Percentiles rank a stretch among this genome's conserved stretches.
Evolutionary conservation across 2,113 vertebrate genomes (phyloP).

Genomic region (Ardeotis arabs): DNA sequence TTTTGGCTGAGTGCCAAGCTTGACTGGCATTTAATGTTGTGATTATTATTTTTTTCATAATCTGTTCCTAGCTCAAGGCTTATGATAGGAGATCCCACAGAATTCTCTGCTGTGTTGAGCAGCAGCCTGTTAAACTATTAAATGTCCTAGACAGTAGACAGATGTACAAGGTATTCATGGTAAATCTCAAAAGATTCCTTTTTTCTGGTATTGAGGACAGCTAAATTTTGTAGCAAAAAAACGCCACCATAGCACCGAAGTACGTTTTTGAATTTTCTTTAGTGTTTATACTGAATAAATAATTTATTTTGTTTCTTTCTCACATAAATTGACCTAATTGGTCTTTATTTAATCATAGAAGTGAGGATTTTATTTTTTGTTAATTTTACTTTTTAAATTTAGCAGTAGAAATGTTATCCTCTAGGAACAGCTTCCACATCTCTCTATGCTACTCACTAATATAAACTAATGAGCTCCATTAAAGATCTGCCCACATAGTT

Average conservation of each 20-base stretch:
- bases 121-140: neutral
- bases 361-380: neutral
- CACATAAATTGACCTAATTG: neutral
- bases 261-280: constrained; percentile 45
- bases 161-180: constrained; percentile 22
- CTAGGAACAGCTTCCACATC: constrained; percentile 25
- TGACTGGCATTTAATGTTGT: constrained; percentile 28
- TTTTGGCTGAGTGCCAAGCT: constrained; percentile 21
- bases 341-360: constrained; percentile 24
- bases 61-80: constrained; percentile 33
- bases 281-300: constrained; percentile 49
- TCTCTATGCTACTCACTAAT: constrained; percentile 53
- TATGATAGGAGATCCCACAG: neutral
- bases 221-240: constrained; percentile 48
- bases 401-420: constrained; percentile 10
- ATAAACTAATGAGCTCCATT: constrained; percentile 72
- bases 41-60: constrained; percentile 35
- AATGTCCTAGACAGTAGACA: constrained; percentile 51
- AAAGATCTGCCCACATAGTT: constrained; percentile 60
- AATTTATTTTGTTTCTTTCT: constrained; percentile 18
- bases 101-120: neutral
- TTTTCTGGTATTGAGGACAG: constrained; percentile 27
- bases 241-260: neutral
- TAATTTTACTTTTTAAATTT: neutral
- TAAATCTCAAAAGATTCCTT: neutral